Evolutionary conservation across 2,888 invertebrate genomes (phyloP), one percentile per base, ranked within the genome.

Genomic region (Stenurella melanura): DNA sequence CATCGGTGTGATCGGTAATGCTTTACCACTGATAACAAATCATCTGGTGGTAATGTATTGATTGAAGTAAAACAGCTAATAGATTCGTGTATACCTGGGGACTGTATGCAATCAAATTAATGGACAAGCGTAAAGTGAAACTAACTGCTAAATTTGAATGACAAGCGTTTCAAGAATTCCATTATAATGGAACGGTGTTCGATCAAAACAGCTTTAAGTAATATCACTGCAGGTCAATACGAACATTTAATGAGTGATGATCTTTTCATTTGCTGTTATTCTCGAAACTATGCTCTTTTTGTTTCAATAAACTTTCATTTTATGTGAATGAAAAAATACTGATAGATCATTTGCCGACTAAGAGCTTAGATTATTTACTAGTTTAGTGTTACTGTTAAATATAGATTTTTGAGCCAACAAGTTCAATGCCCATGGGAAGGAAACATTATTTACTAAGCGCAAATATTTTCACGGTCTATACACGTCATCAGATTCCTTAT

Each of bases 71-170:
- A n/a, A 50, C 50, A 50, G 1, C 42, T 42, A 42, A 15, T 42
- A 42, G 10, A 12, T 42, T 50, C n/a, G 1, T 50, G 15, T 50
- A 50, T 50, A 50, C 5, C 15, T 50, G 15, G n/a, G 15, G 0
- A 50, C 50, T n/a, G 3, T 50, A n/a, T n/a, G n/a, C 66, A 61
- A 74, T 78, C 71, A 71, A 67, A 30, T 66, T 63, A 58, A 57
- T 56, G 57, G 77, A 75, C 77, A 75, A 63, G 70, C 76, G 71
- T 77, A 70, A 75, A 75, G 69, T 67, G 67, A 73, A 79, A 78
- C 72, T 67, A 77, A 79, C 71, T 73, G 69, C 74, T 79, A 75
- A 77, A 75, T 77, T 75, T 73, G 60, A 67, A 56, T 67, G 70
- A 69, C 63, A 69, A 66, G 34, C 69, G 34, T 69, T 9, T 69